Base-by-base conservation (phyloP, 2,797 vertebrate genomes). In the Sebastes nivosus region DNA sequence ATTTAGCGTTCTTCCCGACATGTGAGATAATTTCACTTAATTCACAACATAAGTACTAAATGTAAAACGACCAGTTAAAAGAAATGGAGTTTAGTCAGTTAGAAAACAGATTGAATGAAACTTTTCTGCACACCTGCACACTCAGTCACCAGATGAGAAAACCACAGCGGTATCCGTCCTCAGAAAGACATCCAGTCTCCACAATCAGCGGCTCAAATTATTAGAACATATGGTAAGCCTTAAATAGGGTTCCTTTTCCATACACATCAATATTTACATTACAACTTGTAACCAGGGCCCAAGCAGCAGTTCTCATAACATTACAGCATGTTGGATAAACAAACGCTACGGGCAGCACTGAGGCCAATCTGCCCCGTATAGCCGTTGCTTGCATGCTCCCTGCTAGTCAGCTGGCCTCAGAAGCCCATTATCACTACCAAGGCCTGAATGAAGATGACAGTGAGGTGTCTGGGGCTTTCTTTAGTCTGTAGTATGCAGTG, bases 261-360 rank as follows among this genome's bases (percentile, higher is more conserved):
- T 88, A 77, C 75, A 58, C 82, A 76, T 85, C 83, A 88, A 91
- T 95, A 94, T 96, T 96, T 95, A 96, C 92, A 92, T 94, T 95
- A 90, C 86, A 81, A 77, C 87, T 85, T 92, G 89, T 87, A 88
- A 93, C 87, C 89, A 72, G 77, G 76, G 87, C 82, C 76, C 69
- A 14, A 68, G 88, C 86, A 64, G 89, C 90, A 82, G 86, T 89
- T 94, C 92, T 94, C 92, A 94, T 92, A 94, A 92, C 93, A 94
- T 93, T 91, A 93, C 89, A 80, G 85, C 88, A 89, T 58, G 89
- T 81, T 94, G 91, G 92, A 94, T 95, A 96, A 95, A 95, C 93
- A 95, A 95, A 93, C 83, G 55, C 84, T 67, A 82, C 71, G 78
- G 84, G 85, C 89, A 72, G 87, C 27, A 7, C 84, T 69, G 72